Percentiles rank a stretch among this genome's conserved stretches.
Evolutionary conservation across 2,113 vertebrate species (phyloP).

Genomic region (Serinus canaria): DNA sequence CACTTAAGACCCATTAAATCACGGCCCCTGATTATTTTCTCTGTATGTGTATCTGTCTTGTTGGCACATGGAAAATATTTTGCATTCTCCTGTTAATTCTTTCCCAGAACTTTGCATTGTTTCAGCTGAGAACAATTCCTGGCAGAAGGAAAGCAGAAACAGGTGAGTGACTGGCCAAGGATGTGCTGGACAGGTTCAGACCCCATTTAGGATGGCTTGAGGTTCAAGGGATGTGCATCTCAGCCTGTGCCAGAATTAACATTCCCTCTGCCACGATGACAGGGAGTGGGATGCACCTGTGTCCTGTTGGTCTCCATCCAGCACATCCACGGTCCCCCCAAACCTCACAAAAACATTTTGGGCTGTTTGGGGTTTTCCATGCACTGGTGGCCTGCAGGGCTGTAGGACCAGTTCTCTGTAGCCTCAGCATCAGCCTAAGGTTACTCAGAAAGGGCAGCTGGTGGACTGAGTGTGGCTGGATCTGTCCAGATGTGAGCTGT

Average conservation of each 20-base stretch:
- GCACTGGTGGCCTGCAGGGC: neutral
- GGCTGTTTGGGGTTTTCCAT: neutral
- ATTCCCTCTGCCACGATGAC: rapidly evolving
- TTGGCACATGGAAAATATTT: neutral
- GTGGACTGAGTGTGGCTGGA: neutral
- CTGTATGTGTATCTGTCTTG: neutral
- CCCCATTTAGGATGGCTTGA: neutral
- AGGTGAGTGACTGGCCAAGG: neutral
- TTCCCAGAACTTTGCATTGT: neutral
- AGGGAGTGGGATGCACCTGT: neutral
- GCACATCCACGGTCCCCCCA: neutral
- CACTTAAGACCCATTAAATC: neutral
- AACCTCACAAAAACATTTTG: neutral
- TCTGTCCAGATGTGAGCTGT: neutral
- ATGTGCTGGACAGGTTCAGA: neutral
- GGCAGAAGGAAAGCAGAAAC: neutral
- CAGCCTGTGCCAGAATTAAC: neutral
- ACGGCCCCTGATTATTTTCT: neutral
- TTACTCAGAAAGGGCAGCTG: neutral
- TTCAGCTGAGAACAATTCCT: neutral
- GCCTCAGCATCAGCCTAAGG: neutral
- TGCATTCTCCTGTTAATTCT: neutral
- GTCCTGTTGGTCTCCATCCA: neutral
- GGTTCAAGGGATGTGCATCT: neutral
- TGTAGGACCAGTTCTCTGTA: neutral